Evolutionary conservation across 2,888 invertebrate species (phyloP), one percentile per base, ranked within the genome.

Genomic region (Camponotus fellah): DNA sequence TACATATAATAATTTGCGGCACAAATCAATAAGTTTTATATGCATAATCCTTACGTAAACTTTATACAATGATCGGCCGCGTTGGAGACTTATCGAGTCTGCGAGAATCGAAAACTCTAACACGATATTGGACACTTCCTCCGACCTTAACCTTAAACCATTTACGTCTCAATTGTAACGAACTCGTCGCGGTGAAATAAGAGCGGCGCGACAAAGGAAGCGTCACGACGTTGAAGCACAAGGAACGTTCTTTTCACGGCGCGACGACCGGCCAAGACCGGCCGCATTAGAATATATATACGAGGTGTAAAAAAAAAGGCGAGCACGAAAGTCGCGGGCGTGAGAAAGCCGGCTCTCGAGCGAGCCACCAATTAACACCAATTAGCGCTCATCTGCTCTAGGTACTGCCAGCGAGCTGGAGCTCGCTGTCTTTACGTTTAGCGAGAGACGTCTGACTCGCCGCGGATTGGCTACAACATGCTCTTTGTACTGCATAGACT

Each of bases 281-380:
- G 21, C 40, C 71, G 84, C 75, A 84, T 84, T 85, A 84, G 84
- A 84, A 85, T 86, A 85, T 81, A 75, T 71, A 62, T 64, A 76
- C 21, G 26, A 65, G 76, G 76, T 80, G 80, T 76, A 86, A 86
- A 88, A 91, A 91, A 89, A 91, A 92, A 92, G 89, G 91, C 91
- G 92, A 92, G 93, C 91, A 92, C 90, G 92, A 93, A 93, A 94
- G 93, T 93, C 93, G 94, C 93, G 93, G 94, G 94, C 94, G 94
- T 94, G 94, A 94, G 94, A 94, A 94, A 94, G 94, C 88, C 90
- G 91, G 91, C 89, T 91, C 90, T 89, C 90, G 92, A 92, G 92
- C 91, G 92, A 93, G 93, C 92, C 93, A 92, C 92, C 94, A 95
- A 94, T 95, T 95, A 95, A 94, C 94, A 94, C 94, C 94, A 95